These are phyloP conservation scores for Gobio occitaniae DNA, from an alignment of 2,797 vertebrate genomes.

Conservation along the genomic window DNA sequence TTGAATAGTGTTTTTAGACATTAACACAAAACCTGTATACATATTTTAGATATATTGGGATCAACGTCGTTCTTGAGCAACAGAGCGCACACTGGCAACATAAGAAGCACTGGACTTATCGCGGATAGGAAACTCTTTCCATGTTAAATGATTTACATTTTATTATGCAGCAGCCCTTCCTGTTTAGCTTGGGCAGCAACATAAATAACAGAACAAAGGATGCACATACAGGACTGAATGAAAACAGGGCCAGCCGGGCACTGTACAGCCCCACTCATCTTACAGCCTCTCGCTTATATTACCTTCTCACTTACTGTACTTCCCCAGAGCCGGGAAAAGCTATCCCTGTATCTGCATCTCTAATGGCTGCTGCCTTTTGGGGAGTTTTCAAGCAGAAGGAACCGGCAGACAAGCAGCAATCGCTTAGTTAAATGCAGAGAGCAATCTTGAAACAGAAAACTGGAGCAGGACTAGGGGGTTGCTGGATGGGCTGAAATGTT, in stretches of 20 bases:
- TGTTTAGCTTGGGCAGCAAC: slow-evolving; percentile 33
- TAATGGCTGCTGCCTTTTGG: slow-evolving; percentile 64
- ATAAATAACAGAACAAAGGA: slow-evolving; percentile 50
- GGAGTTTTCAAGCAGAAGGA: slow-evolving; percentile 69
- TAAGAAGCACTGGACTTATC: background rate
- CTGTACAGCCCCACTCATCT: slow-evolving; percentile 66
- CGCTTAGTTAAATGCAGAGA: slow-evolving; percentile 66
- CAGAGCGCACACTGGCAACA: background rate
- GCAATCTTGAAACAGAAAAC: slow-evolving; percentile 85
- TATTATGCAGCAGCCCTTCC: slow-evolving; percentile 22
- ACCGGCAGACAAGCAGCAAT: slow-evolving; percentile 70
- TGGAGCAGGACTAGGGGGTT: slow-evolving; percentile 70
- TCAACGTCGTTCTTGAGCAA: background rate
- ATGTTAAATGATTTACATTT: slow-evolving; percentile 42
- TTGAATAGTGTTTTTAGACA: background rate
- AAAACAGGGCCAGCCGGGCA: slow-evolving; percentile 58
- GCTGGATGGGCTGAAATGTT: slow-evolving; percentile 80
- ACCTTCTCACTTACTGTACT: slow-evolving; percentile 80
- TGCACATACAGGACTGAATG: slow-evolving; percentile 54
- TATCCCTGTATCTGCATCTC: slow-evolving; percentile 72
- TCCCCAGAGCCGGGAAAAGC: slow-evolving; percentile 69
- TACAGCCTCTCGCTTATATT: slow-evolving; percentile 69
- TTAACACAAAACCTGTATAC: background rate
- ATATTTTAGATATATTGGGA: background rate
- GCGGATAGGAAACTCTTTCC: slow-evolving; percentile 33